Conservation (phyloP, 2,888 invertebrate species). For the Lysandra coridon region DNA sequence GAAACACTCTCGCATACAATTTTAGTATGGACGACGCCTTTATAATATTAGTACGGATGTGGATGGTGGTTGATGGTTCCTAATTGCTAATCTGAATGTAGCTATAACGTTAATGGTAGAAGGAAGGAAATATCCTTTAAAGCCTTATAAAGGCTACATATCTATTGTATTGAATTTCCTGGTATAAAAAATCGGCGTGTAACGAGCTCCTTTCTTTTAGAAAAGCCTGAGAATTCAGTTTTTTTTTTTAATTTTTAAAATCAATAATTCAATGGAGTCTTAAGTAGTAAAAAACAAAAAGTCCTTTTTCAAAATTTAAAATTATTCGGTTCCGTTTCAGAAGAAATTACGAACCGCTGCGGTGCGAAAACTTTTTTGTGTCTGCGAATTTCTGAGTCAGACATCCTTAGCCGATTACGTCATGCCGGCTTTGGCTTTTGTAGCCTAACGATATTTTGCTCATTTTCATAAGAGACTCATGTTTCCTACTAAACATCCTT, state of each 20-base stretch:
- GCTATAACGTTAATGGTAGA: background rate
- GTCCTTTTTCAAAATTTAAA: background rate
- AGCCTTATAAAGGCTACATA: background rate
- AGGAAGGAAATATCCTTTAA: background rate
- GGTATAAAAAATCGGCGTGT: no score
- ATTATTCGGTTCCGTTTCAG: background rate
- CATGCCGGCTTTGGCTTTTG: conserved; percentile 43
- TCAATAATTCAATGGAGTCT: background rate
- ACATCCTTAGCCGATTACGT: conserved; percentile 66
- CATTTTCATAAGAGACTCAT: conserved; percentile 8
- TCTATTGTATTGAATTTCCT: no score
- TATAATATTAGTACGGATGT: no score
- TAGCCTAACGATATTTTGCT: conserved; percentile 27
- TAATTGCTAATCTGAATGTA: background rate
- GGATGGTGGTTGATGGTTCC: no score
- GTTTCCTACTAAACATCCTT: conserved; percentile 12
- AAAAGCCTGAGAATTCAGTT: no score
- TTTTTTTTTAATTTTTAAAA: background rate
- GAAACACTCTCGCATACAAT: no score
- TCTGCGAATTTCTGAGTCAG: conserved; percentile 58
- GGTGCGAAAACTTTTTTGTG: conserved; percentile 30
- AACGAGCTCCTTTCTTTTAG: no score
- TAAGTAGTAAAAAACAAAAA: background rate
- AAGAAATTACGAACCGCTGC: background rate
- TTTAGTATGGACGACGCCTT: no score